phyloP scores from a whole-genome alignment of 2,888 invertebrate species.

The Pammene aurita region DNA sequence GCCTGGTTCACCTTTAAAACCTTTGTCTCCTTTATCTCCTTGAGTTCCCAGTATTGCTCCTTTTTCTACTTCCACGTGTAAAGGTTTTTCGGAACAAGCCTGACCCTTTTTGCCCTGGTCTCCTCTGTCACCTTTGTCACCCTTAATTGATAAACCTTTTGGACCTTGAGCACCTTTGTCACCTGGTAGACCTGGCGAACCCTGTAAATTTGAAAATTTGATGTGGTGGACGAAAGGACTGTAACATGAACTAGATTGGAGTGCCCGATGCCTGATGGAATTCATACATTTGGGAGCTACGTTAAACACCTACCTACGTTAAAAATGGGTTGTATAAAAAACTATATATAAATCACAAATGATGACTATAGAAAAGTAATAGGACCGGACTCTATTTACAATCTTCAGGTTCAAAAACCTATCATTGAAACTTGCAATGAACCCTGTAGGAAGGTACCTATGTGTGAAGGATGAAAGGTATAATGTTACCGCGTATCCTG shows the following conservation, averaged over 20 bases:
- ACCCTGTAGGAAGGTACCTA: too few species aligned
- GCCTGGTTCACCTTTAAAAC: slow-evolving; percentile 85
- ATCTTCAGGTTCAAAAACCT: too few species aligned
- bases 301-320: too few species aligned
- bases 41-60: slow-evolving; percentile 69
- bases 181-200: slow-evolving; percentile 87
- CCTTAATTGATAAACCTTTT: slow-evolving; percentile 78
- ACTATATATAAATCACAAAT: too few species aligned
- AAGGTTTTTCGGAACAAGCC: slow-evolving; percentile 59
- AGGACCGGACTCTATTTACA: too few species aligned
- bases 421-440: too few species aligned
- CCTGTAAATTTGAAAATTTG: slow-evolving; percentile 72
- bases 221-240: not conserved
- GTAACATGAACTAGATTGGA: not conserved
- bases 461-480: not conserved
- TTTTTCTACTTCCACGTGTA: slow-evolving; percentile 65
- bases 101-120: slow-evolving; percentile 80
- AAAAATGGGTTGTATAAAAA: too few species aligned
- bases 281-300: too few species aligned
- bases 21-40: slow-evolving; percentile 84
- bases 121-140: slow-evolving; percentile 86
- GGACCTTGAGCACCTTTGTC: slow-evolving; percentile 86
- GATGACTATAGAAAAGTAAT: too few species aligned
- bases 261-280: too few species aligned
- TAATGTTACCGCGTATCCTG: slow-evolving; percentile 82